Conservation (phyloP, 2,888 invertebrate genomes). For the Thysanoteuthis rhombus region DNA sequence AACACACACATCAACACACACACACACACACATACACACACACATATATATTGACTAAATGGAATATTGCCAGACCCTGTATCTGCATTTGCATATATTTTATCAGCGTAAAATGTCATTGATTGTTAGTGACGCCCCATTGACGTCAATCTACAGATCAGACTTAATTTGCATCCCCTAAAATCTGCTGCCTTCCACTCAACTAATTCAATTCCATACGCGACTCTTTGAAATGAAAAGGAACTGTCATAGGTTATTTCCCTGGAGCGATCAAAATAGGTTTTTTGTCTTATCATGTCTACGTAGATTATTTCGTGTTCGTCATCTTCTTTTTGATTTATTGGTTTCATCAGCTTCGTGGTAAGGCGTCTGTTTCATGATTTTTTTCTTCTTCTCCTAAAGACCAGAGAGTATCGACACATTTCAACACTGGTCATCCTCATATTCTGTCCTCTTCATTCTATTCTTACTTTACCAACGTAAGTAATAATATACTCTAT, state of each 20-base stretch:
- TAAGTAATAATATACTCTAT: not conserved
- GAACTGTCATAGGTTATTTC: not conserved
- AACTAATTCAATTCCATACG: not conserved
- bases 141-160: not conserved
- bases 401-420: not conserved
- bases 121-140: not conserved
- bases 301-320: not conserved
- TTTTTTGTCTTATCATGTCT: not conserved
- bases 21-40: not conserved
- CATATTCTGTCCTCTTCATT: not conserved
- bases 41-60: not conserved
- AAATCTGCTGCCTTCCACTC: not conserved
- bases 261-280: not conserved
- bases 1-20: not conserved
- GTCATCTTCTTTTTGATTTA: not conserved
- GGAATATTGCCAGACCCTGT: not conserved
- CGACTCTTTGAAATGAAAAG: not conserved
- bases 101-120: not conserved
- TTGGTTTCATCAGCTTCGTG: not conserved
- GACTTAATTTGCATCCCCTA: not conserved
- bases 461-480: not conserved
- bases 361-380: not conserved
- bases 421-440: not conserved
- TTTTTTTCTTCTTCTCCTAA: not conserved
- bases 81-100: not conserved